Evolutionary conservation across 1,140 invertebrate species (phyloP), one percentile per base, ranked within the genome.

Genomic region (Penaeus vannamei): DNA sequence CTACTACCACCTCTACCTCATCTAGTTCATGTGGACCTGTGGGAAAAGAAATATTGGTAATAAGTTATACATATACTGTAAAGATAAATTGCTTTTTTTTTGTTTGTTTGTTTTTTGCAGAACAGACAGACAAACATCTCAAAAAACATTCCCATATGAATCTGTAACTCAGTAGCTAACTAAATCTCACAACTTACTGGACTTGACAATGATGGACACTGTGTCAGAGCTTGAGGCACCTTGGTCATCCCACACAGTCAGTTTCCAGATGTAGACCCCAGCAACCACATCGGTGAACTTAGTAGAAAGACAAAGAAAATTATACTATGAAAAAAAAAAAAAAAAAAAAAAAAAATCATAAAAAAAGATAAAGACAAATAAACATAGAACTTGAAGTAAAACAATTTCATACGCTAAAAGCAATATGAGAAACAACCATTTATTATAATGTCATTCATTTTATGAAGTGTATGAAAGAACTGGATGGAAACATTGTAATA

Each of bases 221-320:
- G 96, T 96, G 92, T 98, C 97, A 26, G 95, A 95, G 91, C 95
- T 95, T 0, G 94, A 95, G 22, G 97, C 93, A 4, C 97, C 98
- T 93, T 98, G 97, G 86, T 97, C 96, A 93, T 99, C 98, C 66
- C 94, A 96, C 8, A 99, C 97, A 86, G 96, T 97, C 59, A 99
- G 93, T 92, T 95, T 96, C 92, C 98, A 99, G 1, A 97, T 95
- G 92, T 99, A 99, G 90, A 95, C 95, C 0, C 98, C 98, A 14
- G 96, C 95, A 87, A 98, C 95, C 46, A 98, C 94, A 92, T 98
- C 96, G 72, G 96, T 96, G 59, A 98, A 92, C 96, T 97, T 93
- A 83, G 94, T 92, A 81, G 89, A 87, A 80, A 87, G 32, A 76
- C 79, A 59, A 32, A 20, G 22, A n/a, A 26, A 17, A 7, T 53